Percentiles rank a stretch among this genome's conserved stretches.
phyloP scores from a whole-genome alignment of 2,797 vertebrate genomes.

The Emydoidea blandingii region DNA sequence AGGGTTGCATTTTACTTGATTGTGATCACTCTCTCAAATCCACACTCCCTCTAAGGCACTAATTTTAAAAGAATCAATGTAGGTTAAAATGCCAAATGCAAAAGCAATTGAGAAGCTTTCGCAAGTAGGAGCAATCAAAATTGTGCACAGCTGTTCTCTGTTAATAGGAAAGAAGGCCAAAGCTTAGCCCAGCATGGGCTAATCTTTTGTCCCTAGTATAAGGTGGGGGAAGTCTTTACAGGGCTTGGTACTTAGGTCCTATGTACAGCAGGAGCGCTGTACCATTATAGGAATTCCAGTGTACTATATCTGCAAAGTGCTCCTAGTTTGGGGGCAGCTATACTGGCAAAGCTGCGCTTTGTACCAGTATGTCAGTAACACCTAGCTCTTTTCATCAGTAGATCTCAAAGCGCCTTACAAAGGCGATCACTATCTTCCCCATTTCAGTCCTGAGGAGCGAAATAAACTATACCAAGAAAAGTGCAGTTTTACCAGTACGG shows the following conservation, averaged over 20 bases:
- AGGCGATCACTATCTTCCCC: too few relatives aligned
- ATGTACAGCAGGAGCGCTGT: background rate
- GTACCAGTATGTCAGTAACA: background rate
- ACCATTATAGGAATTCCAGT: background rate
- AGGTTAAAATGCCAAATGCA: background rate
- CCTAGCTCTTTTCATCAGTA: background rate
- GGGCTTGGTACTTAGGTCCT: background rate
- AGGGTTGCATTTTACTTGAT: background rate
- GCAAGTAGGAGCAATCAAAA: background rate
- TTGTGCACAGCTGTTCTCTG: background rate
- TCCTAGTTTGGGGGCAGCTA: background rate
- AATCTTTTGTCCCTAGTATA: background rate
- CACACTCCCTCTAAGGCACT: background rate
- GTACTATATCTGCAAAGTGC: background rate
- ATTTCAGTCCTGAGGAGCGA: too few relatives aligned
- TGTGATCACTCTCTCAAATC: background rate
- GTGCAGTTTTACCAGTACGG: too few relatives aligned
- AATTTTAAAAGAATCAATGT: background rate
- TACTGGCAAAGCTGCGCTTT: background rate
- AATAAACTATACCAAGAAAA: too few relatives aligned
- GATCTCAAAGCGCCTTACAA: background rate
- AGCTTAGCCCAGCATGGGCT: background rate
- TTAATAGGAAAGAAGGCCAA: background rate
- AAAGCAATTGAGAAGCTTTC: background rate
- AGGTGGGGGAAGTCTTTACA: background rate